Evolutionary conservation across 2,797 vertebrate species (phyloP).

Genomic region (Neostethus bicornis): DNA sequence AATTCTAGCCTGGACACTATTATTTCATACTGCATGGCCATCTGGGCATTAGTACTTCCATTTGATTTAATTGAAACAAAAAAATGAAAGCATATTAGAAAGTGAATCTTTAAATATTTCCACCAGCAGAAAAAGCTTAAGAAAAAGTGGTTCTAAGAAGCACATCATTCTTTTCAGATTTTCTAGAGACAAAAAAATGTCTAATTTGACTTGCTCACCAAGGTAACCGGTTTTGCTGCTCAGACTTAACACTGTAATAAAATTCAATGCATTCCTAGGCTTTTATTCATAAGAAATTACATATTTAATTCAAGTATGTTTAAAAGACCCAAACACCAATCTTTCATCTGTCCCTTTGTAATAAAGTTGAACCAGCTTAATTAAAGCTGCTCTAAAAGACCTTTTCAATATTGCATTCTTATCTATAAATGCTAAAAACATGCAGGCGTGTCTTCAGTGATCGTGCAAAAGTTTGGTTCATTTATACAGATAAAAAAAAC

Average conservation of each 20-base stretch:
- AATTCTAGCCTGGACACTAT: constrained; percentile 87
- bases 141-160: constrained; percentile 50
- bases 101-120: constrained; percentile 74
- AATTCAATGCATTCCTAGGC: constrained; percentile 13
- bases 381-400: constrained; percentile 3
- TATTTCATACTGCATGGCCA: constrained; percentile 82
- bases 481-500: neutral
- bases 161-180: constrained; percentile 32
- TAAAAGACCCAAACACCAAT: constrained; percentile 22
- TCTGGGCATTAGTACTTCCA: constrained; percentile 81
- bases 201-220: constrained; percentile 13
- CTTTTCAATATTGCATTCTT: neutral
- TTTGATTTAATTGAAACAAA: constrained; percentile 77
- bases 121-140: constrained; percentile 42
- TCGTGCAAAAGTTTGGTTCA: constrained; percentile 7
- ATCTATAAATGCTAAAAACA: neutral
- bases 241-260: neutral
- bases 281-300: constrained; percentile 3
- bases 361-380: constrained; percentile 19
- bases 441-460: constrained; percentile 4
- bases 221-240: constrained; percentile 11
- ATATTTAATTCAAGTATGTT: constrained; percentile 18
- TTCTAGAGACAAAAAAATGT: constrained; percentile 42
- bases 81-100: constrained; percentile 73
- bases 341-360: constrained; percentile 6